A percentile compares a stretch with the other conserved stretches of the same genome.
Conservation (phyloP, 2,888 invertebrate genomes). For the Stomorhina lunata region DNA sequence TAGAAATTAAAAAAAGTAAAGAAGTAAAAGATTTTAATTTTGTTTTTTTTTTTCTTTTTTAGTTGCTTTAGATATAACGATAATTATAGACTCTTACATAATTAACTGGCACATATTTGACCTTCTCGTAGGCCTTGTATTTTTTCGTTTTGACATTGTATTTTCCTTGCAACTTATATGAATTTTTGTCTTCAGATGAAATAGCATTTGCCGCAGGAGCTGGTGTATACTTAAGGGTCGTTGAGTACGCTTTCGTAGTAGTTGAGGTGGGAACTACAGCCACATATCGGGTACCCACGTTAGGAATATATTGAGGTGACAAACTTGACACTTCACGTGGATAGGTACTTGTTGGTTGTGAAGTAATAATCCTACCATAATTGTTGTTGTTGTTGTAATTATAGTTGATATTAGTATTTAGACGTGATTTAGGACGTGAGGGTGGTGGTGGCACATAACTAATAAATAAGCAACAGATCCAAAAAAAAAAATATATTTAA, state of each 20-base stretch:
- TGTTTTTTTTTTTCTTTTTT: not conserved
- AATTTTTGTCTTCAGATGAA: slow-evolving; percentile 61
- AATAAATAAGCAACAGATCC: not conserved
- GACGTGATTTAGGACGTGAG: slow-evolving; percentile 76
- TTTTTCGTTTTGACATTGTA: slow-evolving; percentile 79
- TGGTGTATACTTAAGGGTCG: slow-evolving; percentile 60
- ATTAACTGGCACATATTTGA: slow-evolving; percentile 75
- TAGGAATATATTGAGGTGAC: slow-evolving; percentile 77
- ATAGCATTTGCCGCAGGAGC: slow-evolving; percentile 56
- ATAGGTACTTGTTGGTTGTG: slow-evolving; percentile 65
- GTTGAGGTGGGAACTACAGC: slow-evolving; percentile 72
- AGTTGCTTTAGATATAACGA: slow-evolving; percentile 64
- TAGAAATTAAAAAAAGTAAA: not conserved
- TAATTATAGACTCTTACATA: slow-evolving; percentile 76
- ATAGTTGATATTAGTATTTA: slow-evolving; percentile 69
- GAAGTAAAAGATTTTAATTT: not conserved
- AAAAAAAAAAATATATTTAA: slow-evolving; percentile 15
- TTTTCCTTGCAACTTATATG: slow-evolving; percentile 78
- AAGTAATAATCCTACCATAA: slow-evolving; percentile 70
- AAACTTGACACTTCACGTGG: slow-evolving; percentile 71
- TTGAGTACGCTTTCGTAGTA: slow-evolving; percentile 19
- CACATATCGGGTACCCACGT: slow-evolving; percentile 77
- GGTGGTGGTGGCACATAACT: slow-evolving; percentile 79
- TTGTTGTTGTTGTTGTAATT: slow-evolving; percentile 71
- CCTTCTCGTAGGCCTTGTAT: slow-evolving; percentile 78